Conservation (phyloP, 2,888 invertebrate genomes). For the Linyphia triangularis region DNA sequence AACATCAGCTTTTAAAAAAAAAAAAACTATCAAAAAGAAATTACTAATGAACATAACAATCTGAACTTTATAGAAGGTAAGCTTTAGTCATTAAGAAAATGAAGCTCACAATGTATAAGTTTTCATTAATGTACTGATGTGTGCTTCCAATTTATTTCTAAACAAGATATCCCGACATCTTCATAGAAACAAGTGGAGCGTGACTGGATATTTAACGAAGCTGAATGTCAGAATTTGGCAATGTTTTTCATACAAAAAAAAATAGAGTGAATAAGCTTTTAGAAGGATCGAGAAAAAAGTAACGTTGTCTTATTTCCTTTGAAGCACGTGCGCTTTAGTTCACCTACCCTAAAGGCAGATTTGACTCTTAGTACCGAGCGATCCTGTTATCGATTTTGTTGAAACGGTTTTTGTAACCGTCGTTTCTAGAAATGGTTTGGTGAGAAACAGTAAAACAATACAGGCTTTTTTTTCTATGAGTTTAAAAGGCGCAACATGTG, state of each 20-base stretch:
- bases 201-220: slow-evolving; percentile 49
- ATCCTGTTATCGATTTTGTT: slow-evolving; percentile 38
- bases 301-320: slow-evolving; percentile 31
- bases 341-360: slow-evolving; percentile 28
- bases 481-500: background rate
- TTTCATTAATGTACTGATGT: background rate
- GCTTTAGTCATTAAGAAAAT: slow-evolving; percentile 29
- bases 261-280: slow-evolving; percentile 33
- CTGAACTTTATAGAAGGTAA: background rate
- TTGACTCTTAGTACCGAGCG: slow-evolving; percentile 7
- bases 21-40: background rate
- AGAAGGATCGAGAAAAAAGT: slow-evolving; percentile 30
- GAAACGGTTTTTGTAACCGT: background rate
- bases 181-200: slow-evolving; percentile 27
- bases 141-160: slow-evolving; percentile 33
- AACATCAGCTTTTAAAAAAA: no score
- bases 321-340: slow-evolving; percentile 34
- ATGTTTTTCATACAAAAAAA: slow-evolving; percentile 25
- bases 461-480: background rate
- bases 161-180: background rate
- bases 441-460: background rate
- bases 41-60: slow-evolving; percentile 16
- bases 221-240: slow-evolving; percentile 33
- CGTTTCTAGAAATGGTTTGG: slow-evolving; percentile 7
- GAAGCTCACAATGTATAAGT: background rate